Evolutionary conservation across 2,797 vertebrate species (phyloP).

Genomic region (Odontamblyopus lacepedii): DNA sequence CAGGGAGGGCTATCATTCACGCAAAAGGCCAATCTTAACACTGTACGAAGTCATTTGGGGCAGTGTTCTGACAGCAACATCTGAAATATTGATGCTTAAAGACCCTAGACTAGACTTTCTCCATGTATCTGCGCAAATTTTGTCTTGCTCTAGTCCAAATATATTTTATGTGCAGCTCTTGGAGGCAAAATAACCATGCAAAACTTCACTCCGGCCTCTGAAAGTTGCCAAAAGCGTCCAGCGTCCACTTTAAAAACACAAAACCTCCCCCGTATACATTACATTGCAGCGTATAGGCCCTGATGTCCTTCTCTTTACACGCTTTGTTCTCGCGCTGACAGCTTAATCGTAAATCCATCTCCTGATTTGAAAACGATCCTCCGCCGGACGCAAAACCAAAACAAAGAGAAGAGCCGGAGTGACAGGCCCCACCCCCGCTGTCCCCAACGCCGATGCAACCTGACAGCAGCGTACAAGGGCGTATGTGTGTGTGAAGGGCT

Average conservation of each 20-base stretch:
- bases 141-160: no score
- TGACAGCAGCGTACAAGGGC: slow-evolving; percentile 75
- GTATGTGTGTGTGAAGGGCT: slow-evolving; percentile 55
- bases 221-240: no score
- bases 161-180: no score
- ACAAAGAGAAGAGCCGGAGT: not conserved
- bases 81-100: no score
- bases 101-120: no score
- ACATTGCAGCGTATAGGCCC: not conserved
- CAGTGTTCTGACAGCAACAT: not conserved
- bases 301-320: not conserved
- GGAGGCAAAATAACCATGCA: no score
- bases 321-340: not conserved
- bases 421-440: slow-evolving; percentile 29
- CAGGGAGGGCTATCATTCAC: slow-evolving; percentile 2
- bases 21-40: not conserved
- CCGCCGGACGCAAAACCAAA: not conserved
- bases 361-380: slow-evolving; percentile 18
- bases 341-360: slow-evolving; percentile 1
- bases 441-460: slow-evolving; percentile 67
- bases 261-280: not conserved
- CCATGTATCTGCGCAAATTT: no score
- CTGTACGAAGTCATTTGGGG: not conserved
- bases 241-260: not conserved
- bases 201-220: no score